These are phyloP conservation scores for Phocoena phocoena DNA, from an alignment of 2,113 vertebrate genomes.

Conservation along the genomic window DNA sequence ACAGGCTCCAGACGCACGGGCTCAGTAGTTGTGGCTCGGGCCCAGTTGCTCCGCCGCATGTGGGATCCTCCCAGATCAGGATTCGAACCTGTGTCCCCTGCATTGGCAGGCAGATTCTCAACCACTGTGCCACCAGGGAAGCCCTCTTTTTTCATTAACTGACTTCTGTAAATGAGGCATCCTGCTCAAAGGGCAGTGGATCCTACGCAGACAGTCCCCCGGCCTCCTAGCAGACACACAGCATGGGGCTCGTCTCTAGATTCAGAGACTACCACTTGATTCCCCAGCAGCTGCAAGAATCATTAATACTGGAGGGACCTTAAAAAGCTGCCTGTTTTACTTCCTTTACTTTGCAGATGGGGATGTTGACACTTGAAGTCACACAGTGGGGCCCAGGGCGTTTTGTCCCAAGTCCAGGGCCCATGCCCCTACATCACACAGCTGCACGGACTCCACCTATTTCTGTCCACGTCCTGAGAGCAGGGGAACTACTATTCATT, in stretches of 20 bases:
- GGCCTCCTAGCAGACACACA: slow-evolving; percentile 8
- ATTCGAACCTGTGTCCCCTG: too few species aligned
- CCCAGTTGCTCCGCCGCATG: too few species aligned
- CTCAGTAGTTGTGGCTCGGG: too few species aligned
- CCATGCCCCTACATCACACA: too few species aligned
- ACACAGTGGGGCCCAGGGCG: not conserved
- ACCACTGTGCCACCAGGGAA: too few species aligned
- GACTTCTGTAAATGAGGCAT: not conserved
- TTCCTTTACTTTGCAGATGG: not conserved
- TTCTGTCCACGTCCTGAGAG: not conserved
- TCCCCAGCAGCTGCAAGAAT: not conserved
- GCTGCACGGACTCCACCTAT: not conserved
- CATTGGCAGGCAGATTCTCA: too few species aligned
- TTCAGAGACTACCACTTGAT: not conserved
- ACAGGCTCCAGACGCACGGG: too few species aligned
- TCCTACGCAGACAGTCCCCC: not conserved
- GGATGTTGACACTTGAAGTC: not conserved
- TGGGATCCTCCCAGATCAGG: too few species aligned
- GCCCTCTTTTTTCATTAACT: not conserved
- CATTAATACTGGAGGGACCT: not conserved
- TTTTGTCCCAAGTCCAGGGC: not conserved
- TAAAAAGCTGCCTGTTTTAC: not conserved
- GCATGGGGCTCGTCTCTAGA: not conserved
- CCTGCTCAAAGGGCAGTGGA: not conserved
- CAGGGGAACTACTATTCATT: not conserved